Conservation (phyloP, 2,888 invertebrate species). For the Cheilosia grossa region DNA sequence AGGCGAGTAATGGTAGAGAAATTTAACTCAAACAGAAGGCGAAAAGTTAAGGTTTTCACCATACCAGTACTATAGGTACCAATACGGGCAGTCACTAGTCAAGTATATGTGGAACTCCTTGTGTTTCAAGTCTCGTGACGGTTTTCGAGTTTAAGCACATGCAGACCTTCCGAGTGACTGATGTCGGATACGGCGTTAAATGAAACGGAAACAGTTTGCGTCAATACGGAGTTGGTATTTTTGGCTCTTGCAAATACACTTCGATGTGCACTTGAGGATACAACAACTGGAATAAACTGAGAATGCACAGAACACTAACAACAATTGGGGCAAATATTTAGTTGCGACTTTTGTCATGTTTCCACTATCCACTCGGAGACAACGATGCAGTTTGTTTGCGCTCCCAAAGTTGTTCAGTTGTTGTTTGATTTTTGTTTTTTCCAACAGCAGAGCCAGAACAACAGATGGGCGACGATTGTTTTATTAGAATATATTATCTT, state of each 20-base stretch:
- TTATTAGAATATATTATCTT: conserved; percentile 32
- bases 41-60: conserved; percentile 5
- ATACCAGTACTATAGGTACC: background rate
- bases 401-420: conserved; percentile 34
- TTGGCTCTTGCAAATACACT: background rate
- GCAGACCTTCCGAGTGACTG: conserved; percentile 37
- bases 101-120: conserved; percentile 28
- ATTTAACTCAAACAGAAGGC: conserved; percentile 57
- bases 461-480: too few species aligned
- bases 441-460: too few species aligned
- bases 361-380: conserved; percentile 40
- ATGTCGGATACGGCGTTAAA: conserved; percentile 52
- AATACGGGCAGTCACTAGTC: conserved; percentile 4
- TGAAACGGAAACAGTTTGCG: conserved; percentile 52
- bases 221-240: background rate
- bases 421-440: conserved; percentile 16
- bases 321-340: conserved; percentile 65
- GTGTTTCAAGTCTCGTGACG: conserved; percentile 5
- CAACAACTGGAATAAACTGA: background rate
- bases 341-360: conserved; percentile 66
- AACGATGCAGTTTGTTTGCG: conserved; percentile 62
- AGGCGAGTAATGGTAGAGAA: conserved; percentile 18
- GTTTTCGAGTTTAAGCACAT: background rate
- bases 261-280: background rate
- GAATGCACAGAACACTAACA: background rate